Conservation (phyloP, 2,888 invertebrate species). For the Luffia ferchaultella region DNA sequence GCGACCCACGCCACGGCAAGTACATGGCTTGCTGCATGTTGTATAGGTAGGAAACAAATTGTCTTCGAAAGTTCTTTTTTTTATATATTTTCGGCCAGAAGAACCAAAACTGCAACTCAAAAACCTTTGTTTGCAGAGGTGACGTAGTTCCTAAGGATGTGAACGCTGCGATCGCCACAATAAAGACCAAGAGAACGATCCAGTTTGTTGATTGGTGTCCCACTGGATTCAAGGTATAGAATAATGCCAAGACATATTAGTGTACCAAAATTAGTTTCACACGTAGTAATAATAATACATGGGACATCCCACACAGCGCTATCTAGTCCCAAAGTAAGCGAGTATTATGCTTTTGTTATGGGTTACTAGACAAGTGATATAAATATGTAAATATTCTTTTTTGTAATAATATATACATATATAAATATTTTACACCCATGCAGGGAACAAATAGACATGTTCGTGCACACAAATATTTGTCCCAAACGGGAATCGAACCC, state of each 20-base stretch:
- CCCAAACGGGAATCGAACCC: no score
- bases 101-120: slow-evolving; percentile 16
- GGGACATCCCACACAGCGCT: no score
- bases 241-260: neutral
- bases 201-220: slow-evolving; percentile 92
- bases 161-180: slow-evolving; percentile 90
- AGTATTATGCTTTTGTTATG: no score
- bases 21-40: slow-evolving; percentile 97
- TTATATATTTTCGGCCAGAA: slow-evolving; percentile 11
- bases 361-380: no score
- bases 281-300: no score
- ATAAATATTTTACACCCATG: no score
- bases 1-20: slow-evolving; percentile 89
- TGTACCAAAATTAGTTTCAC: slow-evolving; percentile 10
- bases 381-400: no score
- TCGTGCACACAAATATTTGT: no score
- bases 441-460: no score
- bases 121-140: slow-evolving; percentile 61
- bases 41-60: slow-evolving; percentile 71
- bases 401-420: no score
- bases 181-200: slow-evolving; percentile 92
- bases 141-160: slow-evolving; percentile 95
- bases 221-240: slow-evolving; percentile 73
- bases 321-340: no score
- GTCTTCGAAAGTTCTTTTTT: neutral